Conservation (phyloP, 2,888 invertebrate genomes). For the Chironomus riparius region DNA sequence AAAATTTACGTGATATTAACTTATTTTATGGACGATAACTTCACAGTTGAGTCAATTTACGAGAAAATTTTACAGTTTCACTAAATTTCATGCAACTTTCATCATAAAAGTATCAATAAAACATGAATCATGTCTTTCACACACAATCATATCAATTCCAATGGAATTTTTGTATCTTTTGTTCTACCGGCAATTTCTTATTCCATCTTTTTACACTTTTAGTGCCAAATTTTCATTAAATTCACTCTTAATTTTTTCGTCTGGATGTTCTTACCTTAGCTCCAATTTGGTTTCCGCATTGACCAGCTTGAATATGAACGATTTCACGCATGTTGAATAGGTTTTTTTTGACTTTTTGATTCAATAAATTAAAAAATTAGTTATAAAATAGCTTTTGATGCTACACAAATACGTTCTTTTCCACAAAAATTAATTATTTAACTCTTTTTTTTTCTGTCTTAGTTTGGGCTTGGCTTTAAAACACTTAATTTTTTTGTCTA, state of each 20-base stretch:
- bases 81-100: too few relatives aligned
- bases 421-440: not conserved
- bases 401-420: not conserved
- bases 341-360: not conserved
- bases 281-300: slow-evolving; percentile 24
- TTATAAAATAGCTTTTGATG: not conserved
- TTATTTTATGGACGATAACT: not conserved
- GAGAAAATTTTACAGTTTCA: not conserved
- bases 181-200: not conserved
- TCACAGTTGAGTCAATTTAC: not conserved
- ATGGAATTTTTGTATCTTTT: not conserved
- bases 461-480: not conserved
- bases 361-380: not conserved
- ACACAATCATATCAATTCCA: not conserved
- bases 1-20: not conserved
- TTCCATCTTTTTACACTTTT: not conserved
- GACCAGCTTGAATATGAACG: slow-evolving; percentile 20
- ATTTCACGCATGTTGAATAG: slow-evolving; percentile 19
- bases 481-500: not conserved
- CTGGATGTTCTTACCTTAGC: slow-evolving; percentile 4
- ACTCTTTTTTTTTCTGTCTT: not conserved
- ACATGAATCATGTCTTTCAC: not conserved
- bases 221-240: not conserved
- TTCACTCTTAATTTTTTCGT: not conserved
- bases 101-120: not conserved